Conservation (phyloP, 2,888 invertebrate genomes). For the Drosophila fulvimacula region DNA sequence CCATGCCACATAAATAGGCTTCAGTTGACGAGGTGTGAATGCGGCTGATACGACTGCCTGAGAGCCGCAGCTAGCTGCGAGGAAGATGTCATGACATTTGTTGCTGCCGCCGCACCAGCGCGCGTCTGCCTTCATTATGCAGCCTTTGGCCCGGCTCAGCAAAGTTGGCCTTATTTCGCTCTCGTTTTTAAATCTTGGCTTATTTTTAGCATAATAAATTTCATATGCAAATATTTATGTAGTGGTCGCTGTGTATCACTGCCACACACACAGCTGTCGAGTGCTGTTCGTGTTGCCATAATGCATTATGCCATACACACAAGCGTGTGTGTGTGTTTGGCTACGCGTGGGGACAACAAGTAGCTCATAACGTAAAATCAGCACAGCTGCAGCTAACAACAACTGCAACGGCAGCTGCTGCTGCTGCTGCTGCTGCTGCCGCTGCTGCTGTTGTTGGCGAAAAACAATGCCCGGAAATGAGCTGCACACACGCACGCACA, state of each 20-base stretch:
- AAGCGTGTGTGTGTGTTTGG: slow-evolving; percentile 26
- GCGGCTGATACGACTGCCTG: slow-evolving; percentile 35
- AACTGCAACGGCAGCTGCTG: slow-evolving; percentile 28
- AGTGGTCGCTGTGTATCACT: slow-evolving; percentile 43
- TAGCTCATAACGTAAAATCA: slow-evolving; percentile 77
- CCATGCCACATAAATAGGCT: slow-evolving; percentile 66
- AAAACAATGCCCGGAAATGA: slow-evolving; percentile 80
- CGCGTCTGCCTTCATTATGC: slow-evolving; percentile 68
- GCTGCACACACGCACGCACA: slow-evolving; percentile 64
- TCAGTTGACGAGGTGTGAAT: slow-evolving; percentile 67
- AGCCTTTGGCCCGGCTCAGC: slow-evolving; percentile 35
- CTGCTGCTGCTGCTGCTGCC: slow-evolving; percentile 1
- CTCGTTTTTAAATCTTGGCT: slow-evolving; percentile 81
- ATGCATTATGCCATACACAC: slow-evolving; percentile 71
- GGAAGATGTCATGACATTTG: slow-evolving; percentile 78
- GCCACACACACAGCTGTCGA: slow-evolving; percentile 52
- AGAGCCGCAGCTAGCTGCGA: slow-evolving; percentile 9
- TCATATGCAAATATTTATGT: slow-evolving; percentile 83
- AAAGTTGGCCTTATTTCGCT: slow-evolving; percentile 74
- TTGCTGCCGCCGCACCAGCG: slow-evolving; percentile 26
- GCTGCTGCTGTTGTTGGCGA: slow-evolving; percentile 29
- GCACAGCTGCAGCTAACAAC: slow-evolving; percentile 46
- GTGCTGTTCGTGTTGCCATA: slow-evolving; percentile 73
- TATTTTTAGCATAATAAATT: slow-evolving; percentile 84
- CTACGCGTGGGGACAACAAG: slow-evolving; percentile 68